Base-by-base conservation (phyloP, 2,113 vertebrate species). In the Leptodactylus fuscus region DNA sequence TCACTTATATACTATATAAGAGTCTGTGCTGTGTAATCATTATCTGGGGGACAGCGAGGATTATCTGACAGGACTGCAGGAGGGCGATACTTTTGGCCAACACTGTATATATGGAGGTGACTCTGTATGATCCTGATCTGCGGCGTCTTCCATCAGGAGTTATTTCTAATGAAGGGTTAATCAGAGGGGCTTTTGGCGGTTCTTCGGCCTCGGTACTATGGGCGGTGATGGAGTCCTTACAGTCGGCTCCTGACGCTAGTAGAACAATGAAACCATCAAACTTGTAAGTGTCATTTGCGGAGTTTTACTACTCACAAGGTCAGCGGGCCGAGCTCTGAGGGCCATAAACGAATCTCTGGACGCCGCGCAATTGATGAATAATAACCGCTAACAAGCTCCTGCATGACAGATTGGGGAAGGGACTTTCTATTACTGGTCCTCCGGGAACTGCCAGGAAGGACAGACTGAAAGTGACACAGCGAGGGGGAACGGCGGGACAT, bases 361-460 rank as follows among this genome's bases (percentile, higher is more conserved):
- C 81, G 70, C 36, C 18, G 11, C 2, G 29, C 74, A 32, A 85
- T 10, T 70, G 75, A 85, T 79, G 74, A 85, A 70, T 85, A 85
- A 79, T 79, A 79, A 53, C 83, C 18, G n/a, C 75, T 85, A 85
- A 85, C 75, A 70, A 85, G 75, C 32, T 55, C 60, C 22, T 55
- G 46, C n/a, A 55, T 79, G 74, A 85, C 75, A 27, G 62, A 55
- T 48, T 44, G 62, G 74, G 27, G 55, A 36, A 36, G 76, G 83
- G 32, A 44, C 34, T 51, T 79, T 55, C 46, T 79, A 53, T 79
- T 69, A 79, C 34, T 48, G 60, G 20, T 79, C 83, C 75, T 36
- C 32, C 22, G 83, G 60, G 83, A 79, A 10, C 22, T 79, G 29
- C 83, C 83, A 79, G 34, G 60, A 70, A 69, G 83, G 74, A 85